Evolutionary conservation across 2,888 invertebrate species (phyloP).

Genomic region (Pimpla rufipes): DNA sequence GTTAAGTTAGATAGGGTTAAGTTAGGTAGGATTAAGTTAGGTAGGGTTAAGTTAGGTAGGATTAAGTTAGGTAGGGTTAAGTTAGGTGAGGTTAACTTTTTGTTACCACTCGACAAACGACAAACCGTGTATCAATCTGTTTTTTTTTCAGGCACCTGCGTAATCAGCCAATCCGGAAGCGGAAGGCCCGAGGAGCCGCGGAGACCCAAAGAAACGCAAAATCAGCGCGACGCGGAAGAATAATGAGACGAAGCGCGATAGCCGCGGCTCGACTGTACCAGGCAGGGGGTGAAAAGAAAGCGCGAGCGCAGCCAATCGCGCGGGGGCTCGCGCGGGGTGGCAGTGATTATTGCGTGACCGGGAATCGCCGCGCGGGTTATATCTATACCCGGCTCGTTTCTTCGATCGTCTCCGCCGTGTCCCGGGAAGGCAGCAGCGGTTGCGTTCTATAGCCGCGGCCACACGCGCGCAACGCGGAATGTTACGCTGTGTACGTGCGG

Average conservation of each 20-base stretch:
- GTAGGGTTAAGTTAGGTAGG: too few relatives aligned
- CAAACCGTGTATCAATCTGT: neutral
- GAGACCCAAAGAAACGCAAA: neutral
- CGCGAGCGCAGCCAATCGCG: conserved; percentile 33
- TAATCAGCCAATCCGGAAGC: neutral
- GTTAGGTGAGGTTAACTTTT: too few relatives aligned
- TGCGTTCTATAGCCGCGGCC: neutral
- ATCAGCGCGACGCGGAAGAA: conserved; percentile 30
- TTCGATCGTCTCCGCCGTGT: conserved; percentile 58
- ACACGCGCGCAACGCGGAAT: neutral
- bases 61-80: too few relatives aligned
- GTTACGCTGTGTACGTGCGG: neutral
- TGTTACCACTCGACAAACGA: too few relatives aligned
- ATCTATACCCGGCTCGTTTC: conserved; percentile 49
- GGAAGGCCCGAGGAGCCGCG: neutral
- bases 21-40: too few relatives aligned
- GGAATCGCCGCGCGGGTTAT: too few relatives aligned
- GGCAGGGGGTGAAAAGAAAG: conserved; percentile 45
- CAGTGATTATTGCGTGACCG: conserved; percentile 68
- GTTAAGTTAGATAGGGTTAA: too few relatives aligned
- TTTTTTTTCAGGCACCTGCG: too few relatives aligned
- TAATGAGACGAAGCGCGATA: conserved; percentile 56
- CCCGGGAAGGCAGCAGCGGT: conserved; percentile 12
- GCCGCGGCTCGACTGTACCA: neutral
- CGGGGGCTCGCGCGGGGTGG: conserved; percentile 52